Evolutionary conservation across 2,888 invertebrate species (phyloP).

Genomic region (Panopea generosa): DNA sequence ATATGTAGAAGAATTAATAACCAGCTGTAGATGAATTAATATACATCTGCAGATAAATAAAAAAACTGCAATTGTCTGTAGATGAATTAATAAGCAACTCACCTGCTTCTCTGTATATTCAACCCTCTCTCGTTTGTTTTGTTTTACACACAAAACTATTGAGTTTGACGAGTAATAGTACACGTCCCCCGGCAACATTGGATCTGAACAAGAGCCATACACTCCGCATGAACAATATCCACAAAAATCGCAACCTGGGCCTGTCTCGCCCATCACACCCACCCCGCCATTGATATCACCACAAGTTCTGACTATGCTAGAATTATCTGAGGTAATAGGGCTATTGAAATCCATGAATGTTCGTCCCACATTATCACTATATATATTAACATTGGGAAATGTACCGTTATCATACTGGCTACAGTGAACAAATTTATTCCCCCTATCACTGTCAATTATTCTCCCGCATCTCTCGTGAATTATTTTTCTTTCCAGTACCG

Average conservation of each 20-base stretch:
- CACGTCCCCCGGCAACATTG: constrained; percentile 82
- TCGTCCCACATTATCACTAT: not conserved
- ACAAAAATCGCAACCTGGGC: constrained; percentile 46
- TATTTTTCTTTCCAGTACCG: not conserved
- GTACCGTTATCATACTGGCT: not conserved
- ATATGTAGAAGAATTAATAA: too few relatives aligned
- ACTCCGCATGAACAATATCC: constrained; percentile 43
- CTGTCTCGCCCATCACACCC: not conserved
- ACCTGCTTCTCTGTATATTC: too few relatives aligned
- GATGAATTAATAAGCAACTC: too few relatives aligned
- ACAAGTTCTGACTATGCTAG: not conserved
- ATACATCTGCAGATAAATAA: too few relatives aligned
- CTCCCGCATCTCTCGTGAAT: too few relatives aligned
- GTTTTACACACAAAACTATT: constrained; percentile 82
- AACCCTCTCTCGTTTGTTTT: constrained; percentile 24
- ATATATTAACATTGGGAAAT: not conserved
- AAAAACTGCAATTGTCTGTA: too few relatives aligned
- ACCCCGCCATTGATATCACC: not conserved
- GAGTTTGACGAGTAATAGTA: constrained; percentile 83
- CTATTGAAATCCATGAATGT: not conserved
- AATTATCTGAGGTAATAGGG: not conserved
- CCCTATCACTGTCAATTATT: too few relatives aligned
- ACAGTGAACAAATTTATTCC: not conserved
- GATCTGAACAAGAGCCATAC: constrained; percentile 39
- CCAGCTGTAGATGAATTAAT: too few relatives aligned